Percentiles rank a stretch among this genome's conserved stretches.
Conservation (phyloP, 2,888 invertebrate species). For the Drosophila leonis region DNA sequence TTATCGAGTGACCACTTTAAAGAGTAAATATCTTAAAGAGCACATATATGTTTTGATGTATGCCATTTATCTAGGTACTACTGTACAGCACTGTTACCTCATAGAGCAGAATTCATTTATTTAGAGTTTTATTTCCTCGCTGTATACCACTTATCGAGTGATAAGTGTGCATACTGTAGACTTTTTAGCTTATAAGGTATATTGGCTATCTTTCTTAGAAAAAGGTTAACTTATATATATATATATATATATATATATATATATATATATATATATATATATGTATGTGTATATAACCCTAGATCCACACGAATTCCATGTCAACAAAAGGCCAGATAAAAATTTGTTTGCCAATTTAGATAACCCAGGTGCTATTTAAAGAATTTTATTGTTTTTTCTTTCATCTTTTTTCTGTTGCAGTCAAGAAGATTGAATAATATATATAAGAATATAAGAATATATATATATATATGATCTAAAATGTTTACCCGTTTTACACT, state of each 20-base stretch:
- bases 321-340: slow-evolving; percentile 5
- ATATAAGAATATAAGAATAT: neutral
- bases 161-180: neutral
- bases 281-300: neutral
- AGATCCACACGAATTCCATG: neutral
- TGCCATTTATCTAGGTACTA: neutral
- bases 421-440: neutral
- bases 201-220: neutral
- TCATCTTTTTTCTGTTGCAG: neutral
- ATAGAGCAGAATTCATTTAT: neutral
- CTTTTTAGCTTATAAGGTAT: neutral
- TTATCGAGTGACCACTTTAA: neutral
- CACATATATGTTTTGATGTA: neutral
- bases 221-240: too few species aligned
- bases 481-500: slow-evolving; percentile 6
- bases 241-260: neutral
- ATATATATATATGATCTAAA: neutral
- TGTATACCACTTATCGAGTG: neutral
- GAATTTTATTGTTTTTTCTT: neutral
- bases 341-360: slow-evolving; percentile 7
- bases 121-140: neutral
- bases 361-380: slow-evolving; percentile 3
- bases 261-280: neutral
- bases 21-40: neutral
- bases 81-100: neutral